These are phyloP conservation scores for Meles meles DNA, from an alignment of 2,113 vertebrate species.

Conservation along the genomic window DNA sequence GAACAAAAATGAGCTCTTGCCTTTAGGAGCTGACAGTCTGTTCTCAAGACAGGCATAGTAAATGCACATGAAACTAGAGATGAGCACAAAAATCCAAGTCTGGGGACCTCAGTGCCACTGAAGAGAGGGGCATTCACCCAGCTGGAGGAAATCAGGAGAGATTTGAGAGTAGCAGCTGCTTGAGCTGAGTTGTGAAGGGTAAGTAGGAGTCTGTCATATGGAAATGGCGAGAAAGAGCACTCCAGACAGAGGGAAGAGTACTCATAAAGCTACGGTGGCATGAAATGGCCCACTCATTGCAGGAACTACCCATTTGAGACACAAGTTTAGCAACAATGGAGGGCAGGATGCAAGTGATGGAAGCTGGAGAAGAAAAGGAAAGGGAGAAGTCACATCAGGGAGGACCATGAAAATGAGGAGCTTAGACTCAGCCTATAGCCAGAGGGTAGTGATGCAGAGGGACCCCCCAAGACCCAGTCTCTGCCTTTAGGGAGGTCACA, in stretches of 20 bases:
- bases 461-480: background rate
- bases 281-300: background rate
- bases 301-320: background rate
- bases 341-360: background rate
- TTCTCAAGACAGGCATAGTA: background rate
- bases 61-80: background rate
- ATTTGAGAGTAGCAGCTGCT: background rate
- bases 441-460: background rate
- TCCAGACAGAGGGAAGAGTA: background rate
- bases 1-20: background rate
- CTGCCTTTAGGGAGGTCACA: background rate
- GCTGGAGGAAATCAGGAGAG: background rate
- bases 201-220: background rate
- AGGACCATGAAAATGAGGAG: too few species aligned
- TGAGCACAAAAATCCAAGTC: background rate
- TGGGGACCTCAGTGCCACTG: background rate
- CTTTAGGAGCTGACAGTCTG: background rate
- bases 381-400: accelerated
- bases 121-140: background rate
- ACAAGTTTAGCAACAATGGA: background rate
- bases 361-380: background rate
- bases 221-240: background rate
- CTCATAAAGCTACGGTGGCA: background rate
- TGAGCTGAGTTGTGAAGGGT: background rate
- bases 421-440: background rate